Evolutionary conservation across 2,888 invertebrate genomes (phyloP), one percentile per base, ranked within the genome.

Genomic region (Chloromyia formosa): DNA sequence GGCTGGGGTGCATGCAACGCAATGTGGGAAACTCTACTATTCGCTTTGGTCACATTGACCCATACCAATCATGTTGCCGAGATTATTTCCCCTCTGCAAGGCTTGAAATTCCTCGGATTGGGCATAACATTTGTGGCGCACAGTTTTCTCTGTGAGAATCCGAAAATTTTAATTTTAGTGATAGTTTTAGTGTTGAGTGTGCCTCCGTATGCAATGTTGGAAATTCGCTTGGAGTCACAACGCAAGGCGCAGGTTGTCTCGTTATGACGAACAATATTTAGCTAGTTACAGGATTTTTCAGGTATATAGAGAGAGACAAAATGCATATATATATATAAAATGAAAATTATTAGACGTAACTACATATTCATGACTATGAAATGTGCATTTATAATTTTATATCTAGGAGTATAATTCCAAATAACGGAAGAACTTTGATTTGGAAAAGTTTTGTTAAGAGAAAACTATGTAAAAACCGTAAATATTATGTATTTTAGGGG

Each of bases 1-100:
- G 92, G 93, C 0, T 94, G 94, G 94, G 94, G 94, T 16, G 94
- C 94, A 1, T 94, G 94, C 84, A 93, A 94, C 74, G 92, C 93
- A 20, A 91, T 94, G 78, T 94, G 94, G 94, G 94, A 94, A 81
- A 93, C 93, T 2, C 83, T 89, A 22, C 82, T 87, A 69, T 86
- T 85, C 61, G 83, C 85, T n/a, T 78, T 85, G 75, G 81, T 85
- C 56, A 85, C 85, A 2, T 80, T 84, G 5, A 86, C 84, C 73
- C 86, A 85, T 74, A 80, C 83, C 78, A 82, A 83, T 80, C 86
- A 83, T 79, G 84, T 85, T n/a, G 79, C 80, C 3, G 82, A 84
- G 74, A 82, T 84, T 2, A 77, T 82, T 85, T 90, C 83, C 1
- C 83, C 87, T 0, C 81, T 88, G 1, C 83, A 91, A 84, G 90